Base-by-base conservation (phyloP, 1,140 invertebrate genomes). In the Reticulitermes speratus region DNA sequence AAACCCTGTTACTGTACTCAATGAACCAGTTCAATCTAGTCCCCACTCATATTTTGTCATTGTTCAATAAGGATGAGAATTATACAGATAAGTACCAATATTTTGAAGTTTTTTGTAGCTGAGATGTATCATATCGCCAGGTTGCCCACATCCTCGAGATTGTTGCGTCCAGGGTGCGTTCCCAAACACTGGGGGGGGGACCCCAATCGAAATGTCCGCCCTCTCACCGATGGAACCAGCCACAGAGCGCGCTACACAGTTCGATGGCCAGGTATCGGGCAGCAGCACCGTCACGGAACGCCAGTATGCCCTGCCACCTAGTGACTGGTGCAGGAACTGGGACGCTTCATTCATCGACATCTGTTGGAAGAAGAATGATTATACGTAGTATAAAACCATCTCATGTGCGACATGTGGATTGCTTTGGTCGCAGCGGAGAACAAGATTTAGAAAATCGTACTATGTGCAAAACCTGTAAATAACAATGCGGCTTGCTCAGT, bases 81-180 rank as follows among this genome's bases (percentile, higher is more conserved):
- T 55, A 21, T 55, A 14, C 1, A 55, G 5, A 21, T 55, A 55
- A 44, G 7, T 52, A 89, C 91, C 89, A 52, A 92, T 87, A 86
- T 90, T 89, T n/a, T 88, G 82, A 88, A 90, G 87, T 88, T 88
- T 38, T 59, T 88, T 87, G 86, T 92, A 92, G 84, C 91, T 91
- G 9, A 94, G 83, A 88, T 92, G 93, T 25, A 95, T 93, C 87
- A 93, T 93, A 89, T 94, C 93, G 5, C 94, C 94, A 8, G 90
- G 90, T 87, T 92, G 89, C 11, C 93, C 93, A 87, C 94, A 95
- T 0, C 93, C 92, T 16, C 91, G 87, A 16, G 93, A 92, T 89
- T 94, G 94, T 88, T 94, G 92, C 2, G 94, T 94, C 91, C 92
- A 95, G 11, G 91, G 90, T 5, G 88, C 87, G 85, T 92, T 90